Evolutionary conservation across 2,888 invertebrate species (phyloP), one percentile per base, ranked within the genome.

Genomic region (Sphaeridia pumilis): DNA sequence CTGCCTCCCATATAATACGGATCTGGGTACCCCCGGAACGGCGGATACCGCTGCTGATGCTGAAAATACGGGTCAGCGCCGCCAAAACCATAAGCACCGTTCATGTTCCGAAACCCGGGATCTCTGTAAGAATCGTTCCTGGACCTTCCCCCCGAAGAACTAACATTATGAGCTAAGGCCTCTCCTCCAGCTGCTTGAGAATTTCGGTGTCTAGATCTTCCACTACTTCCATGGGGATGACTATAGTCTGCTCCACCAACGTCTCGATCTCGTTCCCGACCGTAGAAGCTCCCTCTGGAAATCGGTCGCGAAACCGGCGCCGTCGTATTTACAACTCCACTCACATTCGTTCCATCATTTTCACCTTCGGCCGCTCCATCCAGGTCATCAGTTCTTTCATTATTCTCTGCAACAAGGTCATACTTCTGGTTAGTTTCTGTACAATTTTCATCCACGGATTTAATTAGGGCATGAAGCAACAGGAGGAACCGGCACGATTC

Each of bases 251-350:
- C 28, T 7, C 58, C 54, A 5, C 52, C 44, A 14, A 44, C 49
- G 5, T 49, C 49, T 27, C 56, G 58, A 46, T 57, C 52, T 24
- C 57, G 49, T 12, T 60, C 61, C 25, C 59, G 49, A 46, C 58
- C 59, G 34, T 59, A 56, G 38, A 54, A 55, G 7, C 54, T 47
- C 20, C 48, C 48, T 25, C 51, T 38, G 31, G 53, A 55, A 21
- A 45, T 38, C 5, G 55, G 55, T 36, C 55, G 46, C 21, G 51
- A 51, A 5, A 5, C 46, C n/a, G 52, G 48, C 17, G 45, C 46
- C 12, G 44, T 54, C 27, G 35, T 49, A 36, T 46, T 54, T 14
- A 14, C 27, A 21, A 46, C n/a, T n/a, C 10, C 48, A 22, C 22
- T 47, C 34, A 38, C 36, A 22, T 17, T 47, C 27, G 26, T 36